A percentile compares a stretch with the other conserved stretches of the same genome.
Conservation (phyloP, 2,113 vertebrate genomes). For the Oryzias curvinotus region DNA sequence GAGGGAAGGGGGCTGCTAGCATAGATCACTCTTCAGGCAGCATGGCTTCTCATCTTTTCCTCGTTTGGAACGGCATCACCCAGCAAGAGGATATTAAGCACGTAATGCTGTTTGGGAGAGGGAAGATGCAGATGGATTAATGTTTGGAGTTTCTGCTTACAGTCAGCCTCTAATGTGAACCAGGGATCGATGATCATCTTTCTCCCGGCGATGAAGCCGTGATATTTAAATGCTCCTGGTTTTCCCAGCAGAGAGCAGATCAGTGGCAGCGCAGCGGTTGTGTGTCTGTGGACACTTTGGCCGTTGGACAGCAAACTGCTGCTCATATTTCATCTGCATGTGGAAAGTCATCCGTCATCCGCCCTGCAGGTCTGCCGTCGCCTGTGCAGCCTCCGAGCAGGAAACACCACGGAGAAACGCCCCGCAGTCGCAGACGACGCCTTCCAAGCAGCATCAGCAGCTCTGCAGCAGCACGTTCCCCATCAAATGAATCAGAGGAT, state of each 20-base stretch:
- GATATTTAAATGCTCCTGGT: not conserved
- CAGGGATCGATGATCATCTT: not conserved
- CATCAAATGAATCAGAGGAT: too few species aligned
- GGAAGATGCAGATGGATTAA: not conserved
- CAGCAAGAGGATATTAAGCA: not conserved
- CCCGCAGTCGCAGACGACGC: constrained; percentile 6
- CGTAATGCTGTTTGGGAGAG: not conserved
- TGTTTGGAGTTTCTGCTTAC: not conserved
- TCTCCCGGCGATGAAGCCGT: not conserved
- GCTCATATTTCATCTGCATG: constrained; percentile 56
- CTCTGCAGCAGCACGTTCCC: too few species aligned
- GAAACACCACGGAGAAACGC: constrained; percentile 36
- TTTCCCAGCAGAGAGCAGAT: not conserved
- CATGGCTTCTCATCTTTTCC: not conserved
- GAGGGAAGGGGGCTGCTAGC: not conserved
- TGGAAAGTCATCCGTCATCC: constrained; percentile 64
- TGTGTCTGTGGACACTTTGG: constrained; percentile 17
- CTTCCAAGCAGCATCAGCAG: too few species aligned
- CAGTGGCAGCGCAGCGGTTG: not conserved
- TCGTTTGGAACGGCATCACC: not conserved
- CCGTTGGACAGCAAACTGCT: constrained; percentile 18
- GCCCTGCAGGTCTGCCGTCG: constrained; percentile 40
- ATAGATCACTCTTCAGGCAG: not conserved
- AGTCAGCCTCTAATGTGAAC: constrained; percentile 2
- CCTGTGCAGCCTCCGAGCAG: constrained; percentile 33